Base-by-base conservation (phyloP, 2,113 vertebrate genomes). In the Mohoua ochrocephala region DNA sequence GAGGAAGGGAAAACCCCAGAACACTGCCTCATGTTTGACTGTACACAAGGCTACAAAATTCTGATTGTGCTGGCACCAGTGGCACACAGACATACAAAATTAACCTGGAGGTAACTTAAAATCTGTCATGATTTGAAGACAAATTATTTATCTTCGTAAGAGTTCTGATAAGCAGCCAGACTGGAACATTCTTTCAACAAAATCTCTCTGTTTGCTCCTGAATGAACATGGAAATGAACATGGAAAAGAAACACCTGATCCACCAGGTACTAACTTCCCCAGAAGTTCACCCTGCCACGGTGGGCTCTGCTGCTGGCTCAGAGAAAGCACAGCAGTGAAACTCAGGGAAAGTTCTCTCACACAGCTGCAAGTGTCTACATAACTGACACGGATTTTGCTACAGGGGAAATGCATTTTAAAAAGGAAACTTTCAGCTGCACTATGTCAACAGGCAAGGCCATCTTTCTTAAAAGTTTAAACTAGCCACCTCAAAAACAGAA, bases 201-300 rank as follows among this genome's bases (percentile, higher is more conserved):
- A 74, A 44, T 52, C 49, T 28, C 22, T 39, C 45, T 35, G 35
- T 27, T 68, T 53, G 33, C 18, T 61, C 17, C 22, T 37, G 4
- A 16, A n/a, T 19, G 31, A n/a, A n/a, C n/a, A n/a, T n/a, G n/a
- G n/a, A 31, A 80, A 56, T 0, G 0, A 69, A n/a, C 11, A 37
- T 0, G 2, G 60, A 44, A 83, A 90, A 83, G 37, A n/a, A 80
- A 14, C 44, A 56, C 13, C 26, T 19, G 5, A 44, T 52, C 8
- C 42, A 33, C 4, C 2, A 2, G 16, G 31, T 57, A 67, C 41
- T 37, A 61, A 47, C 16, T 39, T n/a, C 45, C 69, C 2, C 0
- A 41, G 50, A 60, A 56, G 47, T 15, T 71, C 22, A 37, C 22
- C 11, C 4, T 28, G 47, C 37, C 4, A 11, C 71, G 63, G 35